These are phyloP conservation scores for Megathymus violae DNA, from an alignment of 1,140 invertebrate species.

Conservation along the genomic window DNA sequence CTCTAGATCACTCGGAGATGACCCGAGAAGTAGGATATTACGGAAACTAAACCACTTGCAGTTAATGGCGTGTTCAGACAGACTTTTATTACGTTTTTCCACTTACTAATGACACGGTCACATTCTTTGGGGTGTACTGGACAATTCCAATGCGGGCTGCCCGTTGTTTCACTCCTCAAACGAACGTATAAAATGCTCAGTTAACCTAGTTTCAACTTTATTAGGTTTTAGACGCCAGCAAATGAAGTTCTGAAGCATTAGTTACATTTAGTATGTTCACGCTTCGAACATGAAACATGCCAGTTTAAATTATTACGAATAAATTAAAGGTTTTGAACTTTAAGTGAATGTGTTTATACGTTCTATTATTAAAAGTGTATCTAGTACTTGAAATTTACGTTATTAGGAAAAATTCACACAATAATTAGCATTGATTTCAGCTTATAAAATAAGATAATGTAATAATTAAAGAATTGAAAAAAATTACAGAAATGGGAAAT, in stretches of 20 bases:
- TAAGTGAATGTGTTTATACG: too few species aligned
- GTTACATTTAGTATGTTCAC: conserved; percentile 13
- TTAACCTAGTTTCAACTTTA: conserved; percentile 26
- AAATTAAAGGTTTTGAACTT: too few species aligned
- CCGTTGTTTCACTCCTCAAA: conserved; percentile 18
- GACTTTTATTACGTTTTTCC: conserved; percentile 51
- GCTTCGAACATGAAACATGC: background rate
- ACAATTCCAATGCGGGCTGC: conserved; percentile 26
- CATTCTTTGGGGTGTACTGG: conserved; percentile 37
- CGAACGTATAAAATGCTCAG: conserved; percentile 26
- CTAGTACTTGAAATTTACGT: too few species aligned
- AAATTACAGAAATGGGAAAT: too few species aligned
- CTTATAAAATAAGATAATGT: too few species aligned
- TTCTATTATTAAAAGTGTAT: too few species aligned
- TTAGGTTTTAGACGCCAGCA: conserved; percentile 11
- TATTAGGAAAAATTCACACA: too few species aligned
- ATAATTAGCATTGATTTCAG: too few species aligned
- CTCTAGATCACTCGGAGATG: conserved; percentile 31
- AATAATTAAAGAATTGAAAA: too few species aligned
- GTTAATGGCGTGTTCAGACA: conserved; percentile 46
- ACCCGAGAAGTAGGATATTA: conserved; percentile 38
- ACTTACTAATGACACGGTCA: conserved; percentile 47
- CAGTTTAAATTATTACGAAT: too few species aligned
- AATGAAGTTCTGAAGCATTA: conserved; percentile 14
- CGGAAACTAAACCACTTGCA: conserved; percentile 46